Base-by-base conservation (phyloP, 2,797 vertebrate genomes). In the Crocodylus rhombifer region DNA sequence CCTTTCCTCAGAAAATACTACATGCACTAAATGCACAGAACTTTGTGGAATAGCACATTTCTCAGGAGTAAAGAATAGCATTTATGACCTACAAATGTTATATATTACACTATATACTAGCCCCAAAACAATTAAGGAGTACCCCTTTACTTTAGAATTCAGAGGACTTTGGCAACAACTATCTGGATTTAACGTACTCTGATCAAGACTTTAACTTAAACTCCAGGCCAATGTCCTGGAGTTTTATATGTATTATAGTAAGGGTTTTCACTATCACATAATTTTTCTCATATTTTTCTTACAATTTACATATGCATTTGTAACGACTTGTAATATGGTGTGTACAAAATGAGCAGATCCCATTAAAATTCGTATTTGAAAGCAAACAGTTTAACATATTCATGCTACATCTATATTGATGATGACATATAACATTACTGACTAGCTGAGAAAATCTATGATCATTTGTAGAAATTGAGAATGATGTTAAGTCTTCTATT, bases 111-210 rank as follows among this genome's bases (percentile, higher is more conserved):
- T 23, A 6, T 33, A 73, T 71, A 84, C 36, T 91, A 36, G n/a
- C 76, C 61, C 76, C 81, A 93, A 81, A 51, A 87, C 85, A 30
- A 93, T 79, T 61, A 12, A 92, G 75, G 87, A 75, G 5, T 61
- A 57, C 84, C 16, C 84, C 14, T 90, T 83, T 88, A 67, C 60
- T 77, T 23, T 30, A 86, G 25, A 58, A 61, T 0, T 76, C 18
- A 7, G 55, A 62, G 89, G 89, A 21, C n/a, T 84, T 30, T n/a
- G 33, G 56, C 65, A 60, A 75, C 74, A 93, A 69, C 5, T 80
- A 80, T 63, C 77, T 42, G 60, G 16, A 87, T 86, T 82, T 64
- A 42, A 42, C 8, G 42, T 42, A 42, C 42, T 42, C 42, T 42
- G 42, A 42, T 42, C 42, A 42, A 42, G 17, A 76, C 86, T 92